Conservation (phyloP, 2,888 invertebrate genomes). For the Microchrysa polita region DNA sequence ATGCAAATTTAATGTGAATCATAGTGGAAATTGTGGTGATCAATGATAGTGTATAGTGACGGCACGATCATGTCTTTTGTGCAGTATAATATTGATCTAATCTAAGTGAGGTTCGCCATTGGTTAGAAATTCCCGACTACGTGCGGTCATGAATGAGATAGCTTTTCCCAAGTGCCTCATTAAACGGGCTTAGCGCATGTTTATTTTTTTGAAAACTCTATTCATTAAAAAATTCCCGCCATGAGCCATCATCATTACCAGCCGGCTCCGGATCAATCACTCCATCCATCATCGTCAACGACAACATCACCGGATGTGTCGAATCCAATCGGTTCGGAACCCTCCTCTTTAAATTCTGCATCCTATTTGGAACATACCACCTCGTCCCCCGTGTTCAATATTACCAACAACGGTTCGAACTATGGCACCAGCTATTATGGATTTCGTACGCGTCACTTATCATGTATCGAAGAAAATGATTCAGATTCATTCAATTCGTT, state of each 20-base stretch:
- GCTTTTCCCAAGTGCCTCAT: too few species aligned
- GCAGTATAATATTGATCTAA: too few species aligned
- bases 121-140: too few species aligned
- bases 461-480: conserved; percentile 64
- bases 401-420: conserved; percentile 31
- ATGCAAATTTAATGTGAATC: too few species aligned
- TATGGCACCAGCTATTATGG: conserved; percentile 52
- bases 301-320: conserved; percentile 53
- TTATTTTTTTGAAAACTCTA: too few species aligned
- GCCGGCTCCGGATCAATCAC: conserved; percentile 38
- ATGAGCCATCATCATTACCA: conserved; percentile 10
- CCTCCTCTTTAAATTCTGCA: conserved; percentile 52
- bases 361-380: background rate
- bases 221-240: background rate
- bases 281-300: conserved; percentile 46
- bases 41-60: too few species aligned
- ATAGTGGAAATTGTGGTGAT: too few species aligned
- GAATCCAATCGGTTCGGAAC: conserved; percentile 53
- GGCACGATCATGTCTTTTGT: too few species aligned
- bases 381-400: background rate
- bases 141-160: too few species aligned
- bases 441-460: conserved; percentile 62
- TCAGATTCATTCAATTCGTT: conserved; percentile 62
- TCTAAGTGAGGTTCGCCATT: too few species aligned
- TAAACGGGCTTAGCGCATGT: too few species aligned